These are phyloP conservation scores for Pampus argenteus DNA, from an alignment of 2,797 vertebrate species.

Conservation along the genomic window DNA sequence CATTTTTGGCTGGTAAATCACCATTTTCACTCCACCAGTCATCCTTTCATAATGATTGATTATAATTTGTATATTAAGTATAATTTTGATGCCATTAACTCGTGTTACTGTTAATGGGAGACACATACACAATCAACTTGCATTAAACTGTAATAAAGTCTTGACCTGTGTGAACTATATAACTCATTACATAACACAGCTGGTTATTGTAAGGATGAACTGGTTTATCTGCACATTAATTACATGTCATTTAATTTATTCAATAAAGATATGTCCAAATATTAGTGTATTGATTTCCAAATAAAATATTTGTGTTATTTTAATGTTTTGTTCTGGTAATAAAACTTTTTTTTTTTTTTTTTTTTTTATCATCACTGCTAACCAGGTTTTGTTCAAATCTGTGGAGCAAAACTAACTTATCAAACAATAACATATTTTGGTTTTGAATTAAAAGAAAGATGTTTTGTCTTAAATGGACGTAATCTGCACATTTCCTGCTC, in stretches of 20 bases:
- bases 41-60: neutral
- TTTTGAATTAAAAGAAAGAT: no score
- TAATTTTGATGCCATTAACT: neutral
- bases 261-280: slow-evolving; percentile 18
- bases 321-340: no score
- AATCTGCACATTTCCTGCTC: no score
- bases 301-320: neutral
- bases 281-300: neutral
- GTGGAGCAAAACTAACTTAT: no score
- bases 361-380: no score
- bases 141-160: slow-evolving; percentile 14
- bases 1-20: neutral
- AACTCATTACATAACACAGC: slow-evolving; percentile 11
- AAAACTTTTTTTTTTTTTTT: no score
- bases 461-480: no score
- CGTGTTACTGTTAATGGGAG: neutral
- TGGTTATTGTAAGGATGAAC: neutral
- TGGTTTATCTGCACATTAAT: slow-evolving; percentile 26
- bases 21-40: neutral
- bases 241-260: slow-evolving; percentile 5
- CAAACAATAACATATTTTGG: no score
- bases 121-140: slow-evolving; percentile 34
- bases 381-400: no score
- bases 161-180: neutral
- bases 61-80: no score